Conservation (phyloP, 2,888 invertebrate genomes). For the Encarsia formosa region DNA sequence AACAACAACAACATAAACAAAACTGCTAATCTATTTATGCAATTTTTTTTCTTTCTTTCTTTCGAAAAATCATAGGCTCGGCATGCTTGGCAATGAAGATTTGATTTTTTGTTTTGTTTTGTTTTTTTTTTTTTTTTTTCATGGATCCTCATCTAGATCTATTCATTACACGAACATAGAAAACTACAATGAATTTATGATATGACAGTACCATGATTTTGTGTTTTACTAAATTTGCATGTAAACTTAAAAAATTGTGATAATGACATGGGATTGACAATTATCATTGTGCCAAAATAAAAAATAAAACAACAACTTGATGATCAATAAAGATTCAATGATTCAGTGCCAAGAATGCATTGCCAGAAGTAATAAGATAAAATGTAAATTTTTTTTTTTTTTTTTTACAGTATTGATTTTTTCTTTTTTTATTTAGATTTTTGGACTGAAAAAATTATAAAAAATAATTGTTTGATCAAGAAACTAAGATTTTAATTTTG, state of each 20-base stretch:
- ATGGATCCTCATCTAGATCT: too few relatives aligned
- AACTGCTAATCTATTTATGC: constrained; percentile 47
- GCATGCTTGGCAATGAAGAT: constrained; percentile 42
- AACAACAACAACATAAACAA: constrained; percentile 51
- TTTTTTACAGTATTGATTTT: constrained; percentile 2
- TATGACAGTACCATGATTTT: too few relatives aligned
- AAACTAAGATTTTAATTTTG: too few relatives aligned
- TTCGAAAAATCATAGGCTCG: constrained; percentile 29
- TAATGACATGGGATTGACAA: neutral
- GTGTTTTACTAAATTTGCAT: too few relatives aligned
- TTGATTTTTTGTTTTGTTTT: too few relatives aligned
- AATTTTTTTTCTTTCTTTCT: too few relatives aligned
- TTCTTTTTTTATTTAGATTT: neutral
- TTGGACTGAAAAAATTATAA: neutral
- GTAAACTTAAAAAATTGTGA: neutral
- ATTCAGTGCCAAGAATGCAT: constrained; percentile 38
- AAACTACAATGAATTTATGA: too few relatives aligned
- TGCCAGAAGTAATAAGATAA: constrained; percentile 26
- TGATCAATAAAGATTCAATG: constrained; percentile 22
- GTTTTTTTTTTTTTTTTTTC: too few relatives aligned
- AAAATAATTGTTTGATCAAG: too few relatives aligned
- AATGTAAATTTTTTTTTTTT: neutral
- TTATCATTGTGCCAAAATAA: constrained; percentile 11
- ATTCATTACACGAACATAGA: too few relatives aligned
- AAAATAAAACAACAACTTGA: constrained; percentile 4